Evolutionary conservation across 2,797 vertebrate genomes (phyloP).

Genomic region (Distichodus sexfasciatus): DNA sequence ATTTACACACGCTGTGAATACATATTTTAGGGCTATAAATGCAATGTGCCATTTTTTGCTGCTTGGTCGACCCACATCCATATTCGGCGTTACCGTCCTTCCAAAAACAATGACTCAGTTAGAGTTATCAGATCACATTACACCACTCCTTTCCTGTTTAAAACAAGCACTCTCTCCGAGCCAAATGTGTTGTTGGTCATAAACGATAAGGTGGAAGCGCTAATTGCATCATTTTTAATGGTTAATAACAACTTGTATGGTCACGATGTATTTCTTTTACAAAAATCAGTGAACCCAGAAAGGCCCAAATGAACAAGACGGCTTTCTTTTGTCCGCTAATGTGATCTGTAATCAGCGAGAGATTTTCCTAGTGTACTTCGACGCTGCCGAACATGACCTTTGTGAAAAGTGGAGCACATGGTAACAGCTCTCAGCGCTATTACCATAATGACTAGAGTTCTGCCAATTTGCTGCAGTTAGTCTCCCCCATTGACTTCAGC

Average conservation of each 20-base stretch:
- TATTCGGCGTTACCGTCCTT: slow-evolving; percentile 23
- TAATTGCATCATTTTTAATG: background rate
- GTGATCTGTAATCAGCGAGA: background rate
- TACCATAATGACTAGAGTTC: slow-evolving; percentile 19
- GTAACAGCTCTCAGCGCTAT: slow-evolving; percentile 7
- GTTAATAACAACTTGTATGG: background rate
- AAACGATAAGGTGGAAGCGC: background rate
- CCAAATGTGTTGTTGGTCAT: background rate
- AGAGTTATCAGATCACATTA: slow-evolving; percentile 30
- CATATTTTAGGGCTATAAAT: background rate
- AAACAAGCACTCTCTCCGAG: slow-evolving; percentile 7
- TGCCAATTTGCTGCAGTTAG: slow-evolving; percentile 11
- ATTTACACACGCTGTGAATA: background rate
- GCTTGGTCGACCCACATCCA: slow-evolving; percentile 15
- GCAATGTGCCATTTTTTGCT: slow-evolving; percentile 15
- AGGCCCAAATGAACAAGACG: background rate
- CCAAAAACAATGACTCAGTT: slow-evolving; percentile 34
- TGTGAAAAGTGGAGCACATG: slow-evolving; percentile 5
- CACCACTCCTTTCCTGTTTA: slow-evolving; percentile 42
- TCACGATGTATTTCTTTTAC: background rate
- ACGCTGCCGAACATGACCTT: slow-evolving; percentile 4
- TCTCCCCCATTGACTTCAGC: background rate
- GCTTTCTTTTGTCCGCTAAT: background rate
- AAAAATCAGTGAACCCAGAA: background rate
- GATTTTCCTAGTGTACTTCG: background rate